Evolutionary conservation across 2,888 invertebrate genomes (phyloP).

Genomic region (Amorpha juglandis): DNA sequence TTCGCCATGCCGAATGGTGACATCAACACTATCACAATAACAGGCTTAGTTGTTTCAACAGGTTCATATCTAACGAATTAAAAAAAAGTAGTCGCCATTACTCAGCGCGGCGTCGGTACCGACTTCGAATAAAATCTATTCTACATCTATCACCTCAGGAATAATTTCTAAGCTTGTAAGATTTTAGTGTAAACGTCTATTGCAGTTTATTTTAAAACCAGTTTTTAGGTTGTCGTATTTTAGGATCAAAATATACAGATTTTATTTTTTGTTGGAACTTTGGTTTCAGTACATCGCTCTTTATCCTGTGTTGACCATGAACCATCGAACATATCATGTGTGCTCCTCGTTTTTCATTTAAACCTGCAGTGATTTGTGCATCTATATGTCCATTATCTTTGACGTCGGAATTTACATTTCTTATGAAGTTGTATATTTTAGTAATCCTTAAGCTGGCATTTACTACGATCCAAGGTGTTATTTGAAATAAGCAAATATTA

Average conservation of each 20-base stretch:
- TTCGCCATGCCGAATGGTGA: no score
- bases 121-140: no score
- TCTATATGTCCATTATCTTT: neutral
- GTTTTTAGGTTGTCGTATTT: neutral
- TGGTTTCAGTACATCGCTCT: conserved; percentile 5
- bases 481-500: neutral
- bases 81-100: no score
- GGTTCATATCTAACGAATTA: no score
- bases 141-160: no score
- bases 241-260: neutral
- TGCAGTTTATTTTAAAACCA: neutral
- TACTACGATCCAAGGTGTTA: neutral
- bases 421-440: conserved; percentile 1
- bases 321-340: conserved; percentile 6
- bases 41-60: no score
- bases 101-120: no score
- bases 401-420: conserved; percentile 19
- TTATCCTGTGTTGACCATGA: conserved; percentile 7
- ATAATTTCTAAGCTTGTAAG: no score
- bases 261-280: neutral
- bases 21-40: no score
- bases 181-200: neutral
- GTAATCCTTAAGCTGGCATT: neutral
- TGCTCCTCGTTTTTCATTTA: conserved; percentile 20
- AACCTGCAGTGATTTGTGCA: conserved; percentile 14